Evolutionary conservation across 2,888 invertebrate genomes (phyloP).

Genomic region (Lithophane ornitopus): DNA sequence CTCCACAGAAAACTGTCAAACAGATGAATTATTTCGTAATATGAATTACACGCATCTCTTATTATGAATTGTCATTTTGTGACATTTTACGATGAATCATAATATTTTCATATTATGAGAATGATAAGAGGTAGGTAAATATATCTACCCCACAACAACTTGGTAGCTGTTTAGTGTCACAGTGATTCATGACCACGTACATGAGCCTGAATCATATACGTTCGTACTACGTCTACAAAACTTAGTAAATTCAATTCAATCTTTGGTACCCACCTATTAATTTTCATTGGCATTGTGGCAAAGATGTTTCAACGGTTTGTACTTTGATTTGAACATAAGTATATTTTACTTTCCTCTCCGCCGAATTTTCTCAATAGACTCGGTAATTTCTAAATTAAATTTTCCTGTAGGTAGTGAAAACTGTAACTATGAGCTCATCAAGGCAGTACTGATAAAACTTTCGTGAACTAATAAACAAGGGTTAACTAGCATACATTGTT

Average conservation of each 20-base stretch:
- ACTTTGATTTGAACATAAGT: background rate
- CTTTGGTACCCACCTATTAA: background rate
- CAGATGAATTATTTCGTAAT: too few species aligned
- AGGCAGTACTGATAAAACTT: background rate
- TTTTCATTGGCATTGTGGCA: background rate
- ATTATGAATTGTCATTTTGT: too few species aligned
- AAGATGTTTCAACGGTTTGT: background rate
- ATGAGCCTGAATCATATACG: background rate
- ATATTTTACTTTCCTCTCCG: background rate
- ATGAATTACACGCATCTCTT: too few species aligned
- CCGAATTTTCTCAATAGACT: background rate
- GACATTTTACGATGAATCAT: too few species aligned
- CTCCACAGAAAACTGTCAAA: too few species aligned
- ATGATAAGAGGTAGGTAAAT: too few species aligned
- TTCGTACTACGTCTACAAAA: background rate
- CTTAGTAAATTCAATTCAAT: background rate
- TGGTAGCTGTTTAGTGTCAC: background rate
- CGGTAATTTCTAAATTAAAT: background rate
- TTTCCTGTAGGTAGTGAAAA: background rate
- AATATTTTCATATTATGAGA: too few species aligned
- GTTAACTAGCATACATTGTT: slow-evolving; percentile 16
- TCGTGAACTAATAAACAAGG: slow-evolving; percentile 4
- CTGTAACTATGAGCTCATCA: slow-evolving; percentile 3
- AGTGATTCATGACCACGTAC: background rate
- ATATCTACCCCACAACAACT: too few species aligned